Conservation (phyloP, 30 jellyfish, hydroid and myxozoan genomes). For the Sanderia malayensis region DNA sequence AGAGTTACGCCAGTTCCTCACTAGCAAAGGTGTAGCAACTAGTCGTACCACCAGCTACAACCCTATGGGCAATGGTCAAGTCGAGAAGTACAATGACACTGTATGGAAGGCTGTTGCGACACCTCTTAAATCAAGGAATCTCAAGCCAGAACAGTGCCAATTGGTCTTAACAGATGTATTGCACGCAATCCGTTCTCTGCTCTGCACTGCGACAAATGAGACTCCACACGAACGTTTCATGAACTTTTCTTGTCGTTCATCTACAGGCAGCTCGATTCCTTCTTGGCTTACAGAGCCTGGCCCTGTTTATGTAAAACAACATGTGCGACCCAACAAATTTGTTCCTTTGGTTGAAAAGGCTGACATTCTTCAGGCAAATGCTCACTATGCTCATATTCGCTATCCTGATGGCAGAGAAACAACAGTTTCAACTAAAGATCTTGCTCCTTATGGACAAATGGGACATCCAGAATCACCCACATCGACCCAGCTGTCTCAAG, state of each 20-base stretch:
- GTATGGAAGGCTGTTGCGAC: constrained; percentile 39
- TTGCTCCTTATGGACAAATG: too few relatives aligned
- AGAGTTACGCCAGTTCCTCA: constrained; percentile 4
- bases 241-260: constrained; percentile 15
- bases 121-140: constrained; percentile 15
- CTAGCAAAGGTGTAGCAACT: constrained; percentile 13
- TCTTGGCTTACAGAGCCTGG: constrained; percentile 70
- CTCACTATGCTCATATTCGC: constrained; percentile 40
- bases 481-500: too few relatives aligned
- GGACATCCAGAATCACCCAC: too few relatives aligned
- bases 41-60: constrained; percentile 16
- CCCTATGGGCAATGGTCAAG: constrained; percentile 17
- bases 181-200: constrained; percentile 64
- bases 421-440: constrained; percentile 18
- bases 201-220: constrained; percentile 50
- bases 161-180: constrained; percentile 42
- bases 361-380: constrained; percentile 18
- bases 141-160: constrained; percentile 28
- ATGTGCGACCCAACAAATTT: constrained; percentile 23
- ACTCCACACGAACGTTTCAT: constrained; percentile 62
- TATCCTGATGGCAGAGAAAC: constrained; percentile 45
- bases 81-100: constrained; percentile 37
- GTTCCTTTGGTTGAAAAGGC: constrained; percentile 36
- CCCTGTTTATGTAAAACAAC: constrained; percentile 33
- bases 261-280: constrained; percentile 31